Conservation (phyloP, 2,888 invertebrate species). For the Tuta absoluta region DNA sequence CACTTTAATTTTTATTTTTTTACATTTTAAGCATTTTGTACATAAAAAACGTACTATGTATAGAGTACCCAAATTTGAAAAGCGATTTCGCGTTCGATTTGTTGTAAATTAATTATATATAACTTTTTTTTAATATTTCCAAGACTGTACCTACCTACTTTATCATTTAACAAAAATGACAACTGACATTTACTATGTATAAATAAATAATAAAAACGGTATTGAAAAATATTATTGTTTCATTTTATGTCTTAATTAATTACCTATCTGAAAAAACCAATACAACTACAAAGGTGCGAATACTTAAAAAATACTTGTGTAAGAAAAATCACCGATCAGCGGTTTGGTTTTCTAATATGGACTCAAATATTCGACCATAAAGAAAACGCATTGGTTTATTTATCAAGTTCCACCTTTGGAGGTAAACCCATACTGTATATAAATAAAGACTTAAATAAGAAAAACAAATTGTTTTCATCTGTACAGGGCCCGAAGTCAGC, state of each 20-base stretch:
- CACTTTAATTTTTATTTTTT: conserved; percentile 46
- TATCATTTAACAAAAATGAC: conserved; percentile 69
- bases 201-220: conserved; percentile 69
- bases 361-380: too few species aligned
- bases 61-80: conserved; percentile 41
- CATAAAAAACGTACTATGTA: conserved; percentile 44
- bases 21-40: conserved; percentile 44
- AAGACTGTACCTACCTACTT: conserved; percentile 78
- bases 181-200: conserved; percentile 78
- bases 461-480: too few species aligned
- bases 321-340: too few species aligned
- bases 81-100: conserved; percentile 49
- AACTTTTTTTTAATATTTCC: conserved; percentile 71
- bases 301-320: too few species aligned
- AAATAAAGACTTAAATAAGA: too few species aligned
- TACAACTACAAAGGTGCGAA: too few species aligned
- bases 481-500: too few species aligned
- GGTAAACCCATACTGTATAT: too few species aligned
- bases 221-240: conserved; percentile 62
- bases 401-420: too few species aligned
- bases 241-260: conserved; percentile 42
- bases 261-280: too few species aligned
- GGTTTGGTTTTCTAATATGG: too few species aligned
- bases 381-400: too few species aligned
- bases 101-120: conserved; percentile 74